Evolutionary conservation across 2,797 vertebrate species (phyloP).

Genomic region (Oreonectes daqikongensis): DNA sequence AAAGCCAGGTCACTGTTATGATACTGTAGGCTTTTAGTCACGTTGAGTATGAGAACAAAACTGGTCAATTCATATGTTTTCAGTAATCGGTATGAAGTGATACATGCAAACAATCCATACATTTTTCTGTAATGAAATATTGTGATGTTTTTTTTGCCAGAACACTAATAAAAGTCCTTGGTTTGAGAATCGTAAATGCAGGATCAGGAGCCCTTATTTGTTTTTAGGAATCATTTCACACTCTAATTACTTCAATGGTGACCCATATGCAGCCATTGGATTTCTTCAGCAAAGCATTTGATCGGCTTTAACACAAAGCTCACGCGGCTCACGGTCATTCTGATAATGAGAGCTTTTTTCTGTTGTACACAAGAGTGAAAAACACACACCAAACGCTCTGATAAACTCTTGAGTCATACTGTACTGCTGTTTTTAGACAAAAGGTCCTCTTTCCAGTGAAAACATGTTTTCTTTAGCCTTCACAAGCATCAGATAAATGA

Average conservation of each 20-base stretch:
- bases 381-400: background rate
- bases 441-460: background rate
- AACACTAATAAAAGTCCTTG: conserved; percentile 29
- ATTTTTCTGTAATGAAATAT: background rate
- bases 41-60: background rate
- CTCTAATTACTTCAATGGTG: conserved; percentile 32
- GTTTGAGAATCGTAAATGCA: conserved; percentile 10
- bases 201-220: conserved; percentile 27
- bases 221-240: conserved; percentile 39
- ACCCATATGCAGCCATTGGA: conserved; percentile 40
- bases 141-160: background rate
- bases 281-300: conserved; percentile 38
- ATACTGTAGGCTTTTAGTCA: too few species aligned
- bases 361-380: background rate
- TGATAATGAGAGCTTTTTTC: conserved; percentile 22
- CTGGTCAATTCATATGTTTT: background rate
- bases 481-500: too few species aligned
- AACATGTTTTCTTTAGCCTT: background rate
- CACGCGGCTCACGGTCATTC: conserved; percentile 29
- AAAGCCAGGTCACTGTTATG: background rate
- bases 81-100: background rate
- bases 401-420: background rate
- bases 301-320: conserved; percentile 36
- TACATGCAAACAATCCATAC: background rate
- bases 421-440: background rate